phyloP scores from a whole-genome alignment of 2,888 invertebrate genomes.

The Dioctria rufipes region DNA sequence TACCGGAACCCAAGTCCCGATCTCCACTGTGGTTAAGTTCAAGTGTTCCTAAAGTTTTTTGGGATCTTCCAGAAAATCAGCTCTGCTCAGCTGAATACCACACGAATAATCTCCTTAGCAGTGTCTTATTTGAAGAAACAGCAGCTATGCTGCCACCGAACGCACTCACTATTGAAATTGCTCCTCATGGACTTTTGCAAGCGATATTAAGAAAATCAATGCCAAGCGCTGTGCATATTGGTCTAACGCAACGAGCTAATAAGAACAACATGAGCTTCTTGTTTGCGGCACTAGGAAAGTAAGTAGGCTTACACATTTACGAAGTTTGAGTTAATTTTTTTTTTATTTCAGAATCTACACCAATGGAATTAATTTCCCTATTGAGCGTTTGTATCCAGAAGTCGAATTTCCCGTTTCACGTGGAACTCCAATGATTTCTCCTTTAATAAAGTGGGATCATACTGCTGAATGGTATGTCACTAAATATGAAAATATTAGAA shows the following conservation, averaged over 20 bases:
- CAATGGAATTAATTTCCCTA: slow-evolving; percentile 81
- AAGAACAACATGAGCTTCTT: slow-evolving; percentile 71
- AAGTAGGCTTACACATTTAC: slow-evolving; percentile 63
- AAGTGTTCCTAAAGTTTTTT: slow-evolving; percentile 81
- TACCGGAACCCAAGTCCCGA: slow-evolving; percentile 78
- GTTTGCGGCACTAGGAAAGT: slow-evolving; percentile 72
- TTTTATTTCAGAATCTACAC: slow-evolving; percentile 79
- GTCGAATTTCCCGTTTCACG: slow-evolving; percentile 87
- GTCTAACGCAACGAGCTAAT: slow-evolving; percentile 76
- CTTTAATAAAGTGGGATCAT: slow-evolving; percentile 92
- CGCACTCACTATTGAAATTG: slow-evolving; percentile 79
- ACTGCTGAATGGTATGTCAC: slow-evolving; percentile 83
- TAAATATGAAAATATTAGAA: slow-evolving; percentile 78
- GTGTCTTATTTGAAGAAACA: slow-evolving; percentile 76
- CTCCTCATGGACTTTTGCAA: slow-evolving; percentile 80
- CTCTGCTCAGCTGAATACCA: slow-evolving; percentile 88
- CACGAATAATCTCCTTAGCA: slow-evolving; percentile 83
- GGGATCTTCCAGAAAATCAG: slow-evolving; percentile 78
- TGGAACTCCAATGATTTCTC: slow-evolving; percentile 88
- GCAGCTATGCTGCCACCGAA: slow-evolving; percentile 76
- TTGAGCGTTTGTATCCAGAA: slow-evolving; percentile 83
- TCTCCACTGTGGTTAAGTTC: slow-evolving; percentile 88
- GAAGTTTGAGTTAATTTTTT: slow-evolving; percentile 28
- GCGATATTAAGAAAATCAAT: slow-evolving; percentile 77
- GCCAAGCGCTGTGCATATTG: slow-evolving; percentile 74